Percentiles rank a stretch among this genome's conserved stretches.
Conservation (phyloP, 1,140 invertebrate species). For the Mamestra configurata region DNA sequence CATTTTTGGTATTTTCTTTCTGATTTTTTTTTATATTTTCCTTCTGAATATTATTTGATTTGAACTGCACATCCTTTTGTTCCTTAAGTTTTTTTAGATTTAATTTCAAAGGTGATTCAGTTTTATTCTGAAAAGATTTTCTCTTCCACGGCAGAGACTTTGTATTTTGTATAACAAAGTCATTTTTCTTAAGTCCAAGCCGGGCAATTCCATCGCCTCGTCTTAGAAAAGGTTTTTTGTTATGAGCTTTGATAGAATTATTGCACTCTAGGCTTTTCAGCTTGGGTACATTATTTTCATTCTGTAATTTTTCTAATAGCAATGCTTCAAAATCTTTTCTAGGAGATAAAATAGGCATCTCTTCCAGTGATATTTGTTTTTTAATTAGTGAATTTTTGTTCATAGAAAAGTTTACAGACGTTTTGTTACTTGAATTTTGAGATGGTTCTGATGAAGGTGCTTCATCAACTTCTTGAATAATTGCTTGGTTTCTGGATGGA, state of each 20-base stretch:
- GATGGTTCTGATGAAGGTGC: not conserved
- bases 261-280: slow-evolving; percentile 51
- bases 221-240: slow-evolving; percentile 75
- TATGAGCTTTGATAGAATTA: slow-evolving; percentile 32
- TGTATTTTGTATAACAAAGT: slow-evolving; percentile 79
- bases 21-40: not conserved
- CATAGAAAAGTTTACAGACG: slow-evolving; percentile 8
- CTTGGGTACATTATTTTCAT: slow-evolving; percentile 59
- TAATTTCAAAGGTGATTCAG: slow-evolving; percentile 44
- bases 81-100: slow-evolving; percentile 28
- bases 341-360: slow-evolving; percentile 82
- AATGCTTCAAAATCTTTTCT: slow-evolving; percentile 81
- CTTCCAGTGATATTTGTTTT: slow-evolving; percentile 80
- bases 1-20: not conserved
- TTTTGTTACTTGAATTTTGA: slow-evolving; percentile 5
- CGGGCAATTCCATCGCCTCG: slow-evolving; percentile 78
- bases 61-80: slow-evolving; percentile 52
- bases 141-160: slow-evolving; percentile 80
- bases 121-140: slow-evolving; percentile 57
- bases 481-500: not conserved
- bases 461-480: not conserved
- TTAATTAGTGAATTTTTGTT: slow-evolving; percentile 49
- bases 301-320: slow-evolving; percentile 75
- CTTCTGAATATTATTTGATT: slow-evolving; percentile 7
- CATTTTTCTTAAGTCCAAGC: slow-evolving; percentile 77